These are phyloP conservation scores for Temnothorax curvispinosus DNA, from an alignment of 1,140 invertebrate species.

Conservation along the genomic window DNA sequence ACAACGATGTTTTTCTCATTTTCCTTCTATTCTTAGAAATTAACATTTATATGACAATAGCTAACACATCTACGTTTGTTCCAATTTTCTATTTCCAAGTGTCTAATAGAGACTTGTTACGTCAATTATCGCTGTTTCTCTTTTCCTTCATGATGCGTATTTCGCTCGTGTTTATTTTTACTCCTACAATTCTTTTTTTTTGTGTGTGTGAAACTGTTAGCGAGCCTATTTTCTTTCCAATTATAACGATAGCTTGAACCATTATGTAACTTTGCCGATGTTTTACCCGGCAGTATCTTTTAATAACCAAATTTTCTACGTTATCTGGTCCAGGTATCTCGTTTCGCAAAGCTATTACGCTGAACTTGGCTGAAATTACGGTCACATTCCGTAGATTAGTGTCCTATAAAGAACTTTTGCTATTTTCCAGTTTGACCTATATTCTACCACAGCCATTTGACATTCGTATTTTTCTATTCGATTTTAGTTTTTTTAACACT, in stretches of 20 bases:
- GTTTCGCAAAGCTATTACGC: conserved; percentile 43
- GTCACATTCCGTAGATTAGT: conserved; percentile 38
- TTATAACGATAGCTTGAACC: background rate
- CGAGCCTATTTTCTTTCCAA: background rate
- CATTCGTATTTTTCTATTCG: conserved; percentile 44
- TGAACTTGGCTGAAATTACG: conserved; percentile 60
- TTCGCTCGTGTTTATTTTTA: conserved; percentile 2
- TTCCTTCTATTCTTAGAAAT: background rate
- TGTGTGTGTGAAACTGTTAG: background rate
- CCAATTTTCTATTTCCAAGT: conserved; percentile 1
- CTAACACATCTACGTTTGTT: background rate
- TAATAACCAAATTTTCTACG: conserved; percentile 47
- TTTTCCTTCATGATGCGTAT: background rate
- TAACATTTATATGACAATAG: background rate
- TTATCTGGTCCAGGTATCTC: conserved; percentile 38
- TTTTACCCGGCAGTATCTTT: conserved; percentile 9
- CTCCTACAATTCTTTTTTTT: background rate
- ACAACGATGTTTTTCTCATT: background rate
- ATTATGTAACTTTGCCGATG: background rate
- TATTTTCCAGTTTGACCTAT: conserved; percentile 61
- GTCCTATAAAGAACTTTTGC: conserved; percentile 57
- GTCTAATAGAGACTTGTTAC: background rate
- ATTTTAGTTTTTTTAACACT: conserved; percentile 17
- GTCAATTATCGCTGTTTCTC: background rate
- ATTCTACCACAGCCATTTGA: conserved; percentile 31